Conservation (phyloP, 2,113 vertebrate species). For the Canis aureus region DNA sequence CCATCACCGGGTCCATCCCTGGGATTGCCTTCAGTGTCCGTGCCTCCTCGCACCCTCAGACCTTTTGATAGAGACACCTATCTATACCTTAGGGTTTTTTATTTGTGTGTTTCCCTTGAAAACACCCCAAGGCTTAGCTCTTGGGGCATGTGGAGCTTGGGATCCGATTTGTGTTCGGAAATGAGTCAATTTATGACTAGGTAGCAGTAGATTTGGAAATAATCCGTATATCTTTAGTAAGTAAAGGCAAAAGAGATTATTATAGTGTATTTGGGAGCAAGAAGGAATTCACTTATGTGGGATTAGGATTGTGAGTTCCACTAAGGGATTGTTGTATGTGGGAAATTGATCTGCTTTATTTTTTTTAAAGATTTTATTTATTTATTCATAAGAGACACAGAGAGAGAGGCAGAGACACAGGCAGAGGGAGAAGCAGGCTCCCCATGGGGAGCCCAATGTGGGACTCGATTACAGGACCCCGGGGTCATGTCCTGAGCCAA, state of each 20-base stretch:
- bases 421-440: too few species aligned
- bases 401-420: too few species aligned
- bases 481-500: too few species aligned
- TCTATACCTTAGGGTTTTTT: not conserved
- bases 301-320: not conserved
- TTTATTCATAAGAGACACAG: too few species aligned
- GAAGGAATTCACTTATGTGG: not conserved
- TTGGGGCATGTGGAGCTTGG: not conserved
- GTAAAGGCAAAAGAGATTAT: not conserved
- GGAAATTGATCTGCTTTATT: not conserved
- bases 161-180: conserved; percentile 42
- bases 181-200: not conserved
- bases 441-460: too few species aligned
- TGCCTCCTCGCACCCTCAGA: not conserved
- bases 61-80: not conserved
- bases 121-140: not conserved
- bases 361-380: too few species aligned
- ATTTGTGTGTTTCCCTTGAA: not conserved
- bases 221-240: not conserved
- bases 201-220: not conserved
- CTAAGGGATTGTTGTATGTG: not conserved
- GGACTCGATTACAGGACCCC: too few species aligned
- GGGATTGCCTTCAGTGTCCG: not conserved
- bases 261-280: not conserved
- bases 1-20: not conserved